A percentile compares a stretch with the other conserved stretches of the same genome.
phyloP scores from a whole-genome alignment of 2,888 invertebrate species.

The Drosophila pullipes region DNA sequence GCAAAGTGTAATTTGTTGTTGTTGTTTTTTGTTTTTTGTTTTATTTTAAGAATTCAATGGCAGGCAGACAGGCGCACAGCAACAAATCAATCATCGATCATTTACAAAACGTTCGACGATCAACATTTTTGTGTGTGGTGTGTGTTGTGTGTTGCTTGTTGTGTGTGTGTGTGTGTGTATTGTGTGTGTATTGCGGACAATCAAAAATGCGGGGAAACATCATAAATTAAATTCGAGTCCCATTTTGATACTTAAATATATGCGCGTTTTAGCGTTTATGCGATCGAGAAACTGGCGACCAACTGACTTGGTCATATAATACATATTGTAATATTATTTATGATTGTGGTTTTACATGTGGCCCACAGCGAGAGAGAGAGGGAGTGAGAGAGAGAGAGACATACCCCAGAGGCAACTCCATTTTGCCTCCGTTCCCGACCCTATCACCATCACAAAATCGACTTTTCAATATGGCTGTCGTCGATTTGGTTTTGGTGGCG shows the following conservation, averaged over 20 bases:
- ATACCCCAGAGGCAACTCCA: constrained; percentile 66
- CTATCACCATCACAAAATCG: constrained; percentile 20
- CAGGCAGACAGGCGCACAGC: constrained; percentile 18
- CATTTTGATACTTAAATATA: constrained; percentile 47
- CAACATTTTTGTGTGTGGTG: constrained; percentile 39
- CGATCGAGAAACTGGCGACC: constrained; percentile 11
- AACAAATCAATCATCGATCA: constrained; percentile 80
- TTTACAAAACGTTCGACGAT: constrained; percentile 68
- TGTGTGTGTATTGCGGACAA: constrained; percentile 38
- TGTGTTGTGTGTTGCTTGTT: background rate
- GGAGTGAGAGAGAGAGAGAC: background rate
- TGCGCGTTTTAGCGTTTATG: constrained; percentile 42
- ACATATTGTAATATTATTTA: constrained; percentile 78
- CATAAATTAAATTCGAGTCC: constrained; percentile 67
- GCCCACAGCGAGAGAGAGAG: background rate
- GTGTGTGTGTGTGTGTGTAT: background rate
- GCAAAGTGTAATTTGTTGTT: constrained; percentile 51
- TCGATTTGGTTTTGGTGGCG: constrained; percentile 50
- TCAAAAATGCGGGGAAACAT: constrained; percentile 64
- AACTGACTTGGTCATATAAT: constrained; percentile 41
- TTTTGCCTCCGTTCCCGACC: constrained; percentile 55
- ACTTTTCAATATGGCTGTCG: constrained; percentile 76
- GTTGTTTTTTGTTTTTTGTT: background rate
- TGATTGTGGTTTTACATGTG: constrained; percentile 75
- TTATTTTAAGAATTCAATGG: constrained; percentile 24